Evolutionary conservation across 2,113 vertebrate species (phyloP).

Genomic region (Gavia stellata): DNA sequence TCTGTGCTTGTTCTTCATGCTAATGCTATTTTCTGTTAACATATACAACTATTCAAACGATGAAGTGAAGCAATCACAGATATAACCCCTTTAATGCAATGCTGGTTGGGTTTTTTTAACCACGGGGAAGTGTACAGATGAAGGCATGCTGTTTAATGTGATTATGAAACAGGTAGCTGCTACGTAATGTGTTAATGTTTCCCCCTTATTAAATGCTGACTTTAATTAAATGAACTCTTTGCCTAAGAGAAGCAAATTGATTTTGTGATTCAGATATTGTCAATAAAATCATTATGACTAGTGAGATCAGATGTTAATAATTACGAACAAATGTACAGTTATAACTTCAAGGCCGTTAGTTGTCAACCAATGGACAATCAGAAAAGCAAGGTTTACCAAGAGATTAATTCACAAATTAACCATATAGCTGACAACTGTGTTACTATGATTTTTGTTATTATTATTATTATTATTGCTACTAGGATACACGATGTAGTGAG

Average conservation of each 20-base stretch:
- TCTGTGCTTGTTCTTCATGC: background rate
- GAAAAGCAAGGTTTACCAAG: background rate
- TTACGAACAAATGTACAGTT: constrained; percentile 4
- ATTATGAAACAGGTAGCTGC: background rate
- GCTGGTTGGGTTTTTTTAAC: background rate
- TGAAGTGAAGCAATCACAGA: background rate
- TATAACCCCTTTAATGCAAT: background rate
- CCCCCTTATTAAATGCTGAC: constrained; percentile 19
- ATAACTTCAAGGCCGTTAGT: background rate
- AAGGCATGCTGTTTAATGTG: background rate
- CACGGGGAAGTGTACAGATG: background rate
- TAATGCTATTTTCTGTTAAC: background rate
- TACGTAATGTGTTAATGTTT: background rate
- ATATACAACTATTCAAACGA: background rate
- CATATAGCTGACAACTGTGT: background rate
- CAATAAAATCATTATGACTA: constrained; percentile 39
- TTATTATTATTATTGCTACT: background rate
- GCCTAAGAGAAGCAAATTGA: constrained; percentile 36
- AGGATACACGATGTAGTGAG: accelerated
- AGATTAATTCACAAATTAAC: background rate
- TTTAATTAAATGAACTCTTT: constrained; percentile 43
- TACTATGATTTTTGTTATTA: background rate
- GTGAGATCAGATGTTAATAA: constrained; percentile 42
- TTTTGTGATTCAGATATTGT: constrained; percentile 50
- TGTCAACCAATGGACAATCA: constrained; percentile 19